These are phyloP conservation scores for Malurus splendens DNA, from an alignment of 2,797 vertebrate genomes.

Conservation along the genomic window DNA sequence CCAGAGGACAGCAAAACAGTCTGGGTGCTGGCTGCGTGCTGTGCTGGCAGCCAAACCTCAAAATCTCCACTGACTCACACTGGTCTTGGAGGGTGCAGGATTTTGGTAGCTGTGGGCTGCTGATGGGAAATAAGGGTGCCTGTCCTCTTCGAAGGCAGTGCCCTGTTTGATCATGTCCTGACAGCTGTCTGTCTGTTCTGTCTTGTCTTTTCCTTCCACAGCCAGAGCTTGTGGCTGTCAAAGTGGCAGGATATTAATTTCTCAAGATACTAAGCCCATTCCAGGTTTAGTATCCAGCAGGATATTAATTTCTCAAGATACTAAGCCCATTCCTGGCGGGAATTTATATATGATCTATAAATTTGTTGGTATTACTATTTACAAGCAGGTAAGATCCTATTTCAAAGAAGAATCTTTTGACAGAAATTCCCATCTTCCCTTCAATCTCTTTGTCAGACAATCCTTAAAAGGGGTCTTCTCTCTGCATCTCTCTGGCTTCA, in stretches of 20 bases:
- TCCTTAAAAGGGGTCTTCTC: not conserved
- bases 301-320: not conserved
- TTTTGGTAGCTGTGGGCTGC: not conserved
- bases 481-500: not conserved
- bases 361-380: not conserved
- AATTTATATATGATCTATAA: not conserved
- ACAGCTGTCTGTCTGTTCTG: not conserved
- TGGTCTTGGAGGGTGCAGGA: not conserved
- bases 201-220: not conserved
- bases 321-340: not conserved
- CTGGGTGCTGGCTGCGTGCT: fast-evolving
- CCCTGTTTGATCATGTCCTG: not conserved
- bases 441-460: not conserved
- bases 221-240: fast-evolving
- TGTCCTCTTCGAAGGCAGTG: not conserved
- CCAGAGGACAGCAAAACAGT: not conserved
- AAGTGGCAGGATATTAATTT: not conserved
- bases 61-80: not conserved
- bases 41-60: not conserved
- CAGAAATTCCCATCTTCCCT: not conserved
- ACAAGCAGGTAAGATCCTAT: not conserved
- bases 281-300: not conserved
- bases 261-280: not conserved
- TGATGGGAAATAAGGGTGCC: not conserved
- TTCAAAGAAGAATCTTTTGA: not conserved